phyloP scores from a whole-genome alignment of 2,797 vertebrate species.

The Ficedula albicollis region DNA sequence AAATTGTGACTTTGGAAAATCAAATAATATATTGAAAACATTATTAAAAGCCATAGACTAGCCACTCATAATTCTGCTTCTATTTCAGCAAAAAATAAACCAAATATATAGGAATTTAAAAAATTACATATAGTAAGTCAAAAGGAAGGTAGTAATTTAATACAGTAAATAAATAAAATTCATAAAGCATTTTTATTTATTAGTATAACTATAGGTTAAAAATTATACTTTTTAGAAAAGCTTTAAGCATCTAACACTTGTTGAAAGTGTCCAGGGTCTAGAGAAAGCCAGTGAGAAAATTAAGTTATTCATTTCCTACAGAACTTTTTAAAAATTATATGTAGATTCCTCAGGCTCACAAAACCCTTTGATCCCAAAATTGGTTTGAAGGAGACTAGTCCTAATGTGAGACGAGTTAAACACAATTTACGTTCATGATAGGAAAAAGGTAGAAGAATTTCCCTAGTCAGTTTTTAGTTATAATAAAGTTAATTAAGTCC shows the following conservation, averaged over 20 bases:
- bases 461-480: not conserved
- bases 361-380: not conserved
- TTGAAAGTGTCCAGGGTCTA: not conserved
- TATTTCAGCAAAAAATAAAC: not conserved
- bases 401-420: not conserved
- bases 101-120: not conserved
- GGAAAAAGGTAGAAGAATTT: not conserved
- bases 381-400: not conserved
- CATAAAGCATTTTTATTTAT: not conserved
- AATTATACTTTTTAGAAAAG: not conserved
- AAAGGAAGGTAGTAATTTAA: not conserved
- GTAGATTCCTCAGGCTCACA: not conserved
- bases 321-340: not conserved
- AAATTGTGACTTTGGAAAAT: not conserved
- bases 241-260: not conserved
- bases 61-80: not conserved
- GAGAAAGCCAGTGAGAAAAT: not conserved
- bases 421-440: not conserved
- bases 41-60: not conserved
- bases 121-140: not conserved
- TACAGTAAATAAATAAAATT: not conserved
- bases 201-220: not conserved
- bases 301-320: not conserved
- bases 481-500: constrained; percentile 13
- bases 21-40: not conserved